These are phyloP conservation scores for Acanthornis magna DNA, from an alignment of 2,797 vertebrate species.

Conservation along the genomic window DNA sequence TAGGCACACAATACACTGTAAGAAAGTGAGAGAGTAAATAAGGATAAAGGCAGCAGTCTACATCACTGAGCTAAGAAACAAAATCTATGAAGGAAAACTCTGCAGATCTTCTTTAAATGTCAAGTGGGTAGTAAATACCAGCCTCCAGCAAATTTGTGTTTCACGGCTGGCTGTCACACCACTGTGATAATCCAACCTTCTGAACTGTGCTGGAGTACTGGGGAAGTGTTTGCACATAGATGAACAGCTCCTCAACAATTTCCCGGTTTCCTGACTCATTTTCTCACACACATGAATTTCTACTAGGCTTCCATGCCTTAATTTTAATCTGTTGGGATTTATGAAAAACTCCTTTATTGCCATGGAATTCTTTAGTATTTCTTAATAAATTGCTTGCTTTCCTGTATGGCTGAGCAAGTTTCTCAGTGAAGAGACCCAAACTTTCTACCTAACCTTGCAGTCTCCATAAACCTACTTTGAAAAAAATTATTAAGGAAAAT, in stretches of 20 bases:
- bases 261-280: neutral
- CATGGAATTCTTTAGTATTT: neutral
- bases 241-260: neutral
- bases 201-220: neutral
- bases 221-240: neutral
- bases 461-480: neutral
- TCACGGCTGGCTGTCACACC: neutral
- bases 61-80: neutral
- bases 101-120: neutral
- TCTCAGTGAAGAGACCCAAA: neutral
- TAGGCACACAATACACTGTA: neutral
- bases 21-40: neutral
- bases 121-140: neutral
- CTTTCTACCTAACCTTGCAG: neutral
- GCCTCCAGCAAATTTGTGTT: neutral
- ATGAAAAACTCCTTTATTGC: neutral
- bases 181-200: neutral
- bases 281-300: neutral
- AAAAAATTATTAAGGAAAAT: conserved; percentile 22
- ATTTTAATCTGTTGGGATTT: neutral
- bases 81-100: neutral
- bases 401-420: neutral
- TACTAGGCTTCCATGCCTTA: neutral
- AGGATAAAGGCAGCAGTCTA: neutral
- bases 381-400: neutral